Percentiles rank a stretch among this genome's conserved stretches.
phyloP scores from a whole-genome alignment of 2,113 vertebrate species.

The Calypte anna region DNA sequence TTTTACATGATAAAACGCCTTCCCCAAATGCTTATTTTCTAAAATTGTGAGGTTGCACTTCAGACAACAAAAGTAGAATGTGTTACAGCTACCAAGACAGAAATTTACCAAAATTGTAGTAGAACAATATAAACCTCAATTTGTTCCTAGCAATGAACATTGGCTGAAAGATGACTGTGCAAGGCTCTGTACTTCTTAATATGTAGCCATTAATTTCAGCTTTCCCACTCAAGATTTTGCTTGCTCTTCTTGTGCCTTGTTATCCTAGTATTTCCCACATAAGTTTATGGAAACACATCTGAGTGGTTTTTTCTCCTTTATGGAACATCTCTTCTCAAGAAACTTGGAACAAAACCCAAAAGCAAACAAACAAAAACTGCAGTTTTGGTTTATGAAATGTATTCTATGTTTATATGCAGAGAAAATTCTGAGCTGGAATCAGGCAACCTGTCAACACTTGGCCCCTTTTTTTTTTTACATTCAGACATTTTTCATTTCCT shows the following conservation, averaged over 20 bases:
- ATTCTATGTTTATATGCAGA: slow-evolving; percentile 17
- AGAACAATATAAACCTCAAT: neutral
- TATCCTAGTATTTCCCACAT: neutral
- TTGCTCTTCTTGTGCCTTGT: neutral
- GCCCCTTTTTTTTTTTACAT: neutral
- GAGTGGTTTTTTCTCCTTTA: neutral
- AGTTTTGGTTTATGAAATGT: slow-evolving; percentile 30
- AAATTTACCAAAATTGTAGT: neutral
- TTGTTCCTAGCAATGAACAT: neutral
- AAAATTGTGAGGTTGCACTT: neutral
- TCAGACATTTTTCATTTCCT: neutral
- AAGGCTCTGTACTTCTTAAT: neutral
- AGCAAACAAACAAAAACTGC: slow-evolving; percentile 1
- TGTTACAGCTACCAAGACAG: neutral
- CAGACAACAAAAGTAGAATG: neutral
- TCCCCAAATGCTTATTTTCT: slow-evolving; percentile 6
- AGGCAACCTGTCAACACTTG: slow-evolving; percentile 13
- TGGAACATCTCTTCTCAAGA: neutral
- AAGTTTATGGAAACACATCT: neutral
- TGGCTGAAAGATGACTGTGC: neutral
- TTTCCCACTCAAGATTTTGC: neutral
- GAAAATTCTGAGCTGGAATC: slow-evolving; percentile 14
- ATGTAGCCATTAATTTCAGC: neutral
- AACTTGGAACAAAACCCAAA: slow-evolving; percentile 17
- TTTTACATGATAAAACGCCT: neutral